These are phyloP conservation scores for Quiscalus mexicanus DNA, from an alignment of 2,113 vertebrate species.

Conservation along the genomic window DNA sequence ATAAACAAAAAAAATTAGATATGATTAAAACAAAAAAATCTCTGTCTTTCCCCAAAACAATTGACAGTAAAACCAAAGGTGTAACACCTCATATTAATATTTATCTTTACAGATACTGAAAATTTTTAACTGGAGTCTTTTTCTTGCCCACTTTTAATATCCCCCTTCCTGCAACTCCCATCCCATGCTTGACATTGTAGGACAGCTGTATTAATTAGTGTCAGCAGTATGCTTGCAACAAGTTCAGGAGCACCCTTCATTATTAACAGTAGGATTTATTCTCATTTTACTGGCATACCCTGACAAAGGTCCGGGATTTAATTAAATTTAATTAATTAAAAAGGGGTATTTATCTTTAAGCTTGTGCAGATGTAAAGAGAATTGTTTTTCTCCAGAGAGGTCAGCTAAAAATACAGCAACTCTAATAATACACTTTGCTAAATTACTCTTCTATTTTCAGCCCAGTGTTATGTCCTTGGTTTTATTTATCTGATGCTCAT, in stretches of 20 bases:
- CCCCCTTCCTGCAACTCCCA: neutral
- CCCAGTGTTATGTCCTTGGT: neutral
- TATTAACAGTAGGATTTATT: neutral
- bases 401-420: neutral
- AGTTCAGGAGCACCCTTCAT: neutral
- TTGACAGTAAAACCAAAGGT: neutral
- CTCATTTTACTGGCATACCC: neutral
- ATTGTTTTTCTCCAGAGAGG: neutral
- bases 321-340: neutral
- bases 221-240: neutral
- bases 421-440: neutral
- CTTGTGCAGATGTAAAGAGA: neutral
- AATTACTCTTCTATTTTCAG: neutral
- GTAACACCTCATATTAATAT: neutral
- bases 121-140: constrained; percentile 11
- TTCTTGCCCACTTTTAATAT: neutral
- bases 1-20: neutral
- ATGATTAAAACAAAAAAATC: neutral
- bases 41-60: neutral
- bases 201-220: neutral
- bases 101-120: neutral
- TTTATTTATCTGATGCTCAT: neutral
- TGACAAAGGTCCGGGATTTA: neutral
- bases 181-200: neutral
- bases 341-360: neutral